Evolutionary conservation across 2,888 invertebrate species (phyloP), one percentile per base, ranked within the genome.

Genomic region (Clepsis dumicolana): DNA sequence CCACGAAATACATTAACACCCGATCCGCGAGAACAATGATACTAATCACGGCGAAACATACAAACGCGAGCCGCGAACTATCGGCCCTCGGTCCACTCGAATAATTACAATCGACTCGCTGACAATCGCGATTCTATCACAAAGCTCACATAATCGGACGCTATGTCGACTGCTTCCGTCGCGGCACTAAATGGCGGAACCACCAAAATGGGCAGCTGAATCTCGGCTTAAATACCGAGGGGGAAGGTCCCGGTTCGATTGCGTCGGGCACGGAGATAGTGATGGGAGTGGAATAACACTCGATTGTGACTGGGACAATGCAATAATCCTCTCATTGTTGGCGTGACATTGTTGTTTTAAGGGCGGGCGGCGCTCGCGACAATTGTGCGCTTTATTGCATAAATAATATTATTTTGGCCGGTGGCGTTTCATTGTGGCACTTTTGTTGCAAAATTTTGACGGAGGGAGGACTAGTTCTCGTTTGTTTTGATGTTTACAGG

Each of bases 241-340:
- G 2, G 41, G 70, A 70, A 52, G 70, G 73, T 70, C 50, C 2
- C 63, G 32, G 72, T 67, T 74, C 25, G 38, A 53, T 63, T 44
- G 66, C 27, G n/a, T 14, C 12, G 27, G 35, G 1, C 18, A 2
- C 3, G 38, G 68, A 78, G 77, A 83, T 90, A 89, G 88, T 82
- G 85, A 81, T 80, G 84, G 82, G 80, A 74, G 76, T 78, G 77
- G 81, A 84, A 81, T 83, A 85, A 84, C 82, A 82, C 81, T 78
- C 88, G 90, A 91, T 91, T 93, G 91, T 93, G 87, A 86, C 85
- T 81, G 85, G 86, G 86, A 94, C 94, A 94, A 94, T 94, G 93
- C 93, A 94, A 93, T 94, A 94, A 94, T 94, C 94, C 90, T 87
- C 77, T 90, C 85, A 94, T 94, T 94, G 94, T 94, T 87, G 89